Conservation (phyloP, 2,797 vertebrate genomes). For the Notolepis coatsorum region DNA sequence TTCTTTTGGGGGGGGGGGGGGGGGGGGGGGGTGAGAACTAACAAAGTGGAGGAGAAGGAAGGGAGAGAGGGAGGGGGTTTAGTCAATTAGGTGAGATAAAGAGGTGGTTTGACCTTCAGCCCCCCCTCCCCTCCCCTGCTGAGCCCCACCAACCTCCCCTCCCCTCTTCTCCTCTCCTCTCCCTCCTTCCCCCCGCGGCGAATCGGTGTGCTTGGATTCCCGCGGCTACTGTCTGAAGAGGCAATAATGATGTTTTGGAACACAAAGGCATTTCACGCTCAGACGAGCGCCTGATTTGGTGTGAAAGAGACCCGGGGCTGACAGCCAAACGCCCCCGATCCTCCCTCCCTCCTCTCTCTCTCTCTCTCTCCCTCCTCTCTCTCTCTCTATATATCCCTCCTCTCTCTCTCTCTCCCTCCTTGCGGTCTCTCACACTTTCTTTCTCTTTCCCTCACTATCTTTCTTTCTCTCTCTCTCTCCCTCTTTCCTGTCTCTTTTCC, state of each 20-base stretch:
- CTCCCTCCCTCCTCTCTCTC: conserved; percentile 39
- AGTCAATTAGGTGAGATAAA: conserved; percentile 99
- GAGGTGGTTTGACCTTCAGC: conserved; percentile 97
- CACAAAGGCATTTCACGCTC: conserved; percentile 87
- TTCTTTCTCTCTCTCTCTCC: conserved; percentile 24
- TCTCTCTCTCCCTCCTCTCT: neutral
- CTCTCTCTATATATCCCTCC: conserved; percentile 18
- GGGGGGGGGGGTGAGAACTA: conserved; percentile 50
- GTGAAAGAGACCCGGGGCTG: conserved; percentile 85
- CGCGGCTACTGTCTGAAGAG: conserved; percentile 80
- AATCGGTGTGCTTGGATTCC: conserved; percentile 88
- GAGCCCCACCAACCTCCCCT: conserved; percentile 38
- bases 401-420: conserved; percentile 50
- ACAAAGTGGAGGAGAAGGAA: conserved; percentile 34
- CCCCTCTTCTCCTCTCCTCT: conserved; percentile 42
- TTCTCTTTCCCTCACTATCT: conserved; percentile 30
- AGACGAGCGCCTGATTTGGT: conserved; percentile 89
- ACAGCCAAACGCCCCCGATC: conserved; percentile 75
- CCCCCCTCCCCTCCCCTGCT: conserved; percentile 79
- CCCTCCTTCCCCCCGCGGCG: conserved; percentile 68
- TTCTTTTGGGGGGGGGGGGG: conserved; percentile 27
- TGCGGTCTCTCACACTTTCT: conserved; percentile 48
- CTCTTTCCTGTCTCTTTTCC: conserved; percentile 63
- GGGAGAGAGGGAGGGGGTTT: conserved; percentile 73
- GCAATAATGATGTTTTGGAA: conserved; percentile 86